Percentiles rank a stretch among this genome's conserved stretches.
Conservation (phyloP, 2,113 vertebrate species). For the Paedocypris sp. region DNA sequence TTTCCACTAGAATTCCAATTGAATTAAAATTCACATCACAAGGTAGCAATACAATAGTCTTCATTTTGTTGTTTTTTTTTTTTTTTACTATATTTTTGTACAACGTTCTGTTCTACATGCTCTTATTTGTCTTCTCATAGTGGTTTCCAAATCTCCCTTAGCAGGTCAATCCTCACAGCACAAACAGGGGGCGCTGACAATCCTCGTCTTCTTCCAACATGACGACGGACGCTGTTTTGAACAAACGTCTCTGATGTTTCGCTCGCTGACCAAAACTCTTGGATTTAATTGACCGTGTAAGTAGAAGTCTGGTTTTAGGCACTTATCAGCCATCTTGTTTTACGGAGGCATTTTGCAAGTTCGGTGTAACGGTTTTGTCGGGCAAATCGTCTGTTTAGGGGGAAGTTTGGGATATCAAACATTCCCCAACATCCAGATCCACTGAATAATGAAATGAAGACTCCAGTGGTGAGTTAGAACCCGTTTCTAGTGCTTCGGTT, state of each 20-base stretch:
- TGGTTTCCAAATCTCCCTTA: too few relatives aligned
- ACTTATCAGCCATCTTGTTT: background rate
- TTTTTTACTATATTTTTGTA: too few relatives aligned
- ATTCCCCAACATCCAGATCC: background rate
- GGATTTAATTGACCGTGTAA: constrained; percentile 18
- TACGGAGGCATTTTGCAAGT: background rate
- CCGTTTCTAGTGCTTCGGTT: background rate
- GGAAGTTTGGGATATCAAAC: background rate
- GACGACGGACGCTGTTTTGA: background rate
- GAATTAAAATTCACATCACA: too few relatives aligned
- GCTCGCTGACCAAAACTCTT: background rate
- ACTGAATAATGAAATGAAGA: background rate
- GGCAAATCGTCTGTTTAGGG: background rate
- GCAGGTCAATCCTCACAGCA: too few relatives aligned
- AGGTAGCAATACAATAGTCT: too few relatives aligned
- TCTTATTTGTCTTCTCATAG: too few relatives aligned
- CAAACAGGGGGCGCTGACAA: constrained; percentile 9
- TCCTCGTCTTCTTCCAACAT: background rate
- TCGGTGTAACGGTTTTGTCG: too few relatives aligned
- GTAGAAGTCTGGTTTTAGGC: background rate
- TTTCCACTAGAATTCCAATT: too few relatives aligned
- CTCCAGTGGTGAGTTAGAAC: background rate
- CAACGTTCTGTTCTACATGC: too few relatives aligned
- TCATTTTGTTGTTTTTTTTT: too few relatives aligned
- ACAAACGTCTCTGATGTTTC: constrained; percentile 1